Base-by-base conservation (phyloP, 2,797 vertebrate species). In the Pterois miles region DNA sequence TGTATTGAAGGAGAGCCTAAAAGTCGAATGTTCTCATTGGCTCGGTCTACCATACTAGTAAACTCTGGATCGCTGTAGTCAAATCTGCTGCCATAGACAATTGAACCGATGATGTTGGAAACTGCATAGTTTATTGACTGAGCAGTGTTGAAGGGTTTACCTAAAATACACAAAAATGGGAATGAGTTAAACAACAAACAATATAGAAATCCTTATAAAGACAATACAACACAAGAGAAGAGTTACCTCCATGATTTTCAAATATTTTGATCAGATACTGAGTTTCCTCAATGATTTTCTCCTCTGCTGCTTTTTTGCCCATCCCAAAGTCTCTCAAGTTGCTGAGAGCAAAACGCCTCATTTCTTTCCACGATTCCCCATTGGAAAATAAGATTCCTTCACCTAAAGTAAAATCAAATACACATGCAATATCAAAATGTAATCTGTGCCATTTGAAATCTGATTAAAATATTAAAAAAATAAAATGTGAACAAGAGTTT, bases 321-420 rank as follows among this genome's bases (percentile, higher is more conserved):
- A 96, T 95, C 60, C 95, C 94, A 82, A 95, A 95, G 71, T 95
- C 92, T 54, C 76, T 87, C 2, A 96, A 84, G 20, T 88, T 93
- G 12, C 59, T 65, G n/a, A 95, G 73, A 11, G 94, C 84, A 67
- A 95, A 96, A 10, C 91, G 92, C 60, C 94, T 91, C 94, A 95
- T 83, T 75, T 94, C 94, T 74, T 89, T 94, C 94, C 95, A 95
- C 0, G 87, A 85, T 6, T 94, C 93, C 58, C 95, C 95, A 3
- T 95, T 95, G 31, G 91, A 38, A 82, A 95, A 94, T 0, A 94
- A 0, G 16, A 96, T 91, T 20, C 95, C 95, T 94, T 8, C 7
- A 13, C 11, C 57, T 60, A 1, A 36, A 36, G 20, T 34, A 31
- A 59, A 59, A 34, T 13, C 9, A 59, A 59, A 10, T 12, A 59